Percentiles rank a stretch among this genome's conserved stretches.
These are phyloP conservation scores for Peromyscus eremicus DNA, from an alignment of 2,797 vertebrate species.

Conservation along the genomic window DNA sequence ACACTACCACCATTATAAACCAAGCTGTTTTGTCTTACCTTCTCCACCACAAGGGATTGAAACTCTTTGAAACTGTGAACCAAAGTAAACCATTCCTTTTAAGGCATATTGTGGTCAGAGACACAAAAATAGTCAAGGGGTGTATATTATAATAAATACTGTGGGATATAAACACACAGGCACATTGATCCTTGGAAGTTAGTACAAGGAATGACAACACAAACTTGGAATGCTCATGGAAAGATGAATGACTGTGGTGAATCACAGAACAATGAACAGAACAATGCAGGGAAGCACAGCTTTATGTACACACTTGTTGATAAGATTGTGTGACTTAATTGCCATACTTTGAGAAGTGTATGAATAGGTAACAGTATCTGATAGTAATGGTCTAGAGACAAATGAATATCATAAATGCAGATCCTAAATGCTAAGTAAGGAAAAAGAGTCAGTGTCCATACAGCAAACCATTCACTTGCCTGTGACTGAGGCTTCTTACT, in stretches of 20 bases:
- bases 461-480: neutral
- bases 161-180: neutral
- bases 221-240: neutral
- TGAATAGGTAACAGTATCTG: neutral
- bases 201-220: neutral
- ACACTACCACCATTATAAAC: neutral
- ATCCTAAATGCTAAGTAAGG: neutral
- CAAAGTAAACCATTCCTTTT: neutral
- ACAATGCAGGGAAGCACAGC: neutral
- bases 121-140: neutral
- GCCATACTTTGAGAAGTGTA: neutral
- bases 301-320: neutral
- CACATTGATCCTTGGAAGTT: neutral
- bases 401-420: neutral
- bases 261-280: neutral
- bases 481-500: neutral
- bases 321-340: neutral
- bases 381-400: neutral
- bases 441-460: constrained; percentile 6
- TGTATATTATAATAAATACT: neutral
- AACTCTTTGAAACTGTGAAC: neutral
- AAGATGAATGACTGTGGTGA: neutral
- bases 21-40: neutral
- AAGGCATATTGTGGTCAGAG: neutral
- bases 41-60: neutral